Base-by-base conservation (phyloP, 1,140 invertebrate species). In the Micrasema minimum region DNA sequence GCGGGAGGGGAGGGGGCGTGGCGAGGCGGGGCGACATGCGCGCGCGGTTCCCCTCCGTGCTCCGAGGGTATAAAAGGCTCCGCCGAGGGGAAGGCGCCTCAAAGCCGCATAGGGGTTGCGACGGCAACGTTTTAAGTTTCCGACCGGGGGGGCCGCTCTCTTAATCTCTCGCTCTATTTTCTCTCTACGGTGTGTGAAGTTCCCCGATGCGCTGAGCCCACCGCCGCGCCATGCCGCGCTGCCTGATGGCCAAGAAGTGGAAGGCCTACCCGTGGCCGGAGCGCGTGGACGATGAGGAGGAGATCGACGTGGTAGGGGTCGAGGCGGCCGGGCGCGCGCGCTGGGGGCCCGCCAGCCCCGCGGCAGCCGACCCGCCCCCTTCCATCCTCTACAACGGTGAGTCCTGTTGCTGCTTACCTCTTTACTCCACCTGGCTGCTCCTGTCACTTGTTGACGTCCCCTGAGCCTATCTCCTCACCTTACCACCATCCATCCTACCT, bases 181-280 rank as follows among this genome's bases (percentile, higher is more conserved):
- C 80, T 83, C 67, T 71, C 65, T 64, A 38, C 70, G 65, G 57
- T 62, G 51, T 68, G 64, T 62, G 48, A 37, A 16, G 37, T 55
- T 66, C 41, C 50, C 80, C 79, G 81, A 83, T 83, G 83, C 81
- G 73, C 81, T 82, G 80, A 78, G 74, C 26, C 66, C 81, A 82
- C 84, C 81, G 75, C 41, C 66, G 81, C 84, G 85, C 81, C 79
- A 93, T 93, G 92, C 92, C 92, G 83, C 91, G 92, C 80, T 93
- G 91, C 86, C 88, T 93, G 78, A 94, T 95, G 92, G 93, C 93
- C 77, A 94, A 94, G 83, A 94, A 95, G 86, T 94, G 92, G 92
- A 94, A 94, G 88, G 90, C 88, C 76, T 92, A 92, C 84, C 90
- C 91, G 75, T 91, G 91, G 90, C 88, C 89, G 78, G 89, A 90